Evolutionary conservation across 1,140 invertebrate species (phyloP).

Genomic region (Yoshiicerus persimilis): DNA sequence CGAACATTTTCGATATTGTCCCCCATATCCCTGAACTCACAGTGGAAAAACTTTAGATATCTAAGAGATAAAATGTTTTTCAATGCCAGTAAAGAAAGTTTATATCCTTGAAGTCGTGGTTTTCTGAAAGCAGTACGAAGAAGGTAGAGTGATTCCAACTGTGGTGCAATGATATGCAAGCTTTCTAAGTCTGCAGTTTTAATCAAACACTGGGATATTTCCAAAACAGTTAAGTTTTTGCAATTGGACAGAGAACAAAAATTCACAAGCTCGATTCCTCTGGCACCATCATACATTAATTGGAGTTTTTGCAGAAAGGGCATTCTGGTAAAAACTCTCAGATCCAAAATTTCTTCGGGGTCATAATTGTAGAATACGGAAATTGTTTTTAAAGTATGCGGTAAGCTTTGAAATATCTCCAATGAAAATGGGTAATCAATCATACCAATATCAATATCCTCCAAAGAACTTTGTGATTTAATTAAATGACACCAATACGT

Average conservation of each 20-base stretch:
- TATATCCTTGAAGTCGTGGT: background rate
- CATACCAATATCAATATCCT: background rate
- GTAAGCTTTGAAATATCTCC: background rate
- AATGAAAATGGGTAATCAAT: background rate
- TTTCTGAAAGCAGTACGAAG: background rate
- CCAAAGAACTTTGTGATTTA: background rate
- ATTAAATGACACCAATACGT: background rate
- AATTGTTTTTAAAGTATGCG: background rate
- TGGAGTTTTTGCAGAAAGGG: background rate
- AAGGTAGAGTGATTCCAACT: background rate
- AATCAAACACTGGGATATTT: background rate
- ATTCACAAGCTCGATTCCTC: background rate
- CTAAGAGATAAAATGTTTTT: background rate
- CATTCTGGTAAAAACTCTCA: background rate
- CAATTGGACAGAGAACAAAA: background rate
- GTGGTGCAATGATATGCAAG: background rate
- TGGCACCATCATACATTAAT: background rate
- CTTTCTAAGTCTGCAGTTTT: background rate
- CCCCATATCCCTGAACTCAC: background rate
- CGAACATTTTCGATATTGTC: background rate
- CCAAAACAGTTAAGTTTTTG: background rate
- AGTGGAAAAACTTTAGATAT: background rate
- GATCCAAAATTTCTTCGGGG: background rate
- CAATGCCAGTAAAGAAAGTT: background rate
- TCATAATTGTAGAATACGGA: background rate